Base-by-base conservation (phyloP, 2,113 vertebrate genomes). In the Himantopus leucocephalus region DNA sequence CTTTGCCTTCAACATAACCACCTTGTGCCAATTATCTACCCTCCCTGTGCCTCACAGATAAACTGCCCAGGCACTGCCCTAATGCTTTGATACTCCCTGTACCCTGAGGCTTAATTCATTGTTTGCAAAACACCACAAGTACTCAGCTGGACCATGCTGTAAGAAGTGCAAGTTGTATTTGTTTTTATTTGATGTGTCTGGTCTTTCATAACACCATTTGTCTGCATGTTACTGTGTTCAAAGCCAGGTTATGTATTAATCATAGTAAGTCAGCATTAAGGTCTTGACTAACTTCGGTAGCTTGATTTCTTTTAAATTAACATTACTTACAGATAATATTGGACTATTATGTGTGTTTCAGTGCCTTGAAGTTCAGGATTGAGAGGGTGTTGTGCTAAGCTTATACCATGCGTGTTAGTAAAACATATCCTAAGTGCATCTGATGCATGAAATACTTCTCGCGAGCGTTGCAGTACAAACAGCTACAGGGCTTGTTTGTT, bases 21-120 rank as follows among this genome's bases (percentile, higher is more conserved):
- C 96, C 90, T 80, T 92, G 90, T 94, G 96, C 93, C 96, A 97
- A 87, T 95, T 97, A 95, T 90, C 87, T 71, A 30, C 91, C 73
- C 94, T 93, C 6, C 10, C 87, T 83, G 74, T 88, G 96, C 90
- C 96, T 95, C 1, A 19, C 56, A 94, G 94, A 97, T 96, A 94
- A 96, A 96, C 96, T 96, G 93, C 87, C 92, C 85, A 41, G 81
- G 90, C 96, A 79, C 81, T 95, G 90, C 96, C 92, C 92, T 93
- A 66, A 8, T 83, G 95, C 96, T 97, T 96, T 97, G 96, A 96
- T 96, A 97, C 96, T 96, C 93, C 95, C 93, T 96, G 67, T 93
- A 58, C 92, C 95, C 94, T 22, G 41, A 88, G 82, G 96, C 96
- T 92, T 92, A 92, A 92, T 94, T 96, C 81, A 90, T 97, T 96